Evolutionary conservation across 2,888 invertebrate species (phyloP).

Genomic region (Melanargia galathea): DNA sequence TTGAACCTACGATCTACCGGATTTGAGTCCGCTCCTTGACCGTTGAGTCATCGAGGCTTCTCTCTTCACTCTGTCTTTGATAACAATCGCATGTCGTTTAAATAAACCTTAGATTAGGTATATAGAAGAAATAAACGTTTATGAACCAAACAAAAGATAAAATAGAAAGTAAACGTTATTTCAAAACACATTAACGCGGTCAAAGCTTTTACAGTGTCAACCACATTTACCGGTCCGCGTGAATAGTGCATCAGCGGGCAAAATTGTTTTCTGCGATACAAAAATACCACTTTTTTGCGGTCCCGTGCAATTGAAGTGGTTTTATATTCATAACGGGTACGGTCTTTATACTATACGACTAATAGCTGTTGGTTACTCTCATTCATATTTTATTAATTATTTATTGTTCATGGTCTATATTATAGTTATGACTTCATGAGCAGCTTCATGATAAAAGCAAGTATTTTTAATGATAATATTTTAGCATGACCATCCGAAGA

Average conservation of each 20-base stretch:
- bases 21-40: too few relatives aligned
- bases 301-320: conserved; percentile 32
- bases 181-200: conserved; percentile 17
- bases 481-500: too few relatives aligned
- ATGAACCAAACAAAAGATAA: background rate
- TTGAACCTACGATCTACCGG: too few relatives aligned
- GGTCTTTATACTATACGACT: conserved; percentile 7
- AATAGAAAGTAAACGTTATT: conserved; percentile 10
- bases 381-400: background rate
- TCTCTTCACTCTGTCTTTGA: too few relatives aligned
- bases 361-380: background rate
- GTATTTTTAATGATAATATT: too few relatives aligned
- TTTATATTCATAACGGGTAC: conserved; percentile 33
- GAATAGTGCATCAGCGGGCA: conserved; percentile 35
- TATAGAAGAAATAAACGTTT: background rate
- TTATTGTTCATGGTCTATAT: too few relatives aligned
- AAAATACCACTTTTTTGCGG: conserved; percentile 39
- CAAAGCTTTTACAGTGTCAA: conserved; percentile 37
- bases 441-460: too few relatives aligned
- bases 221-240: conserved; percentile 33
- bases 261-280: conserved; percentile 42
- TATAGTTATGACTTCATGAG: too few relatives aligned
- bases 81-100: too few relatives aligned
- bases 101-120: too few relatives aligned
- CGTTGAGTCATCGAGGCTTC: too few relatives aligned